These are phyloP conservation scores for Melanotus villosus DNA, from an alignment of 2,888 invertebrate species.

Conservation along the genomic window DNA sequence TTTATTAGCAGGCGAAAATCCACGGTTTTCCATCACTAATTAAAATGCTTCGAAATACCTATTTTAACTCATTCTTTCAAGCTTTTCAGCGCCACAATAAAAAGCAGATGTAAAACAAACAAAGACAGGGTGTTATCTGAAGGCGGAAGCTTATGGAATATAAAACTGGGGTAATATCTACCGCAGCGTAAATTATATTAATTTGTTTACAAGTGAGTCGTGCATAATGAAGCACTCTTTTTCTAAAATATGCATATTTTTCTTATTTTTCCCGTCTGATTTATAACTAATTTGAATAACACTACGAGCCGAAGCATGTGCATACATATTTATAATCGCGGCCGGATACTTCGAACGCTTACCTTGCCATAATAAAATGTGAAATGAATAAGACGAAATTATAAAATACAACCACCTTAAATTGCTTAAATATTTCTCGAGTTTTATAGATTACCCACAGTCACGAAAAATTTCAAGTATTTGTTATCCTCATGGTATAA, in stretches of 20 bases:
- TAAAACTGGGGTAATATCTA: not conserved
- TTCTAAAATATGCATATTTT: not conserved
- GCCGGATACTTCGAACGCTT: too few relatives aligned
- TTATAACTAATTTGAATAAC: not conserved
- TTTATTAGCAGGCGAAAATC: not conserved
- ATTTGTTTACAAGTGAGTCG: not conserved
- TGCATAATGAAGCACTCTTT: constrained; percentile 7
- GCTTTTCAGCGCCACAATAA: not conserved
- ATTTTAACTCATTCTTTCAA: not conserved
- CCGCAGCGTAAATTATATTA: not conserved
- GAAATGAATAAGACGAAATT: too few relatives aligned
- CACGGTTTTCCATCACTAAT: not conserved
- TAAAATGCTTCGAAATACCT: not conserved
- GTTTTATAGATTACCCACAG: too few relatives aligned
- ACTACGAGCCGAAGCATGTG: not conserved
- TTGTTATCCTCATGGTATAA: too few relatives aligned
- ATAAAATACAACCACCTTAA: too few relatives aligned
- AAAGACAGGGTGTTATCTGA: constrained; percentile 6
- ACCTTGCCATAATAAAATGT: too few relatives aligned
- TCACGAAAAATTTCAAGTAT: too few relatives aligned
- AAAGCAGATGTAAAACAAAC: not conserved
- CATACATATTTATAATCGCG: not conserved
- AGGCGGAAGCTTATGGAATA: constrained; percentile 2
- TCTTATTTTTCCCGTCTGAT: not conserved
- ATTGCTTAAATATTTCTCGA: too few relatives aligned